Conservation (phyloP, 2,888 invertebrate genomes). For the Napeogenes inachia region DNA sequence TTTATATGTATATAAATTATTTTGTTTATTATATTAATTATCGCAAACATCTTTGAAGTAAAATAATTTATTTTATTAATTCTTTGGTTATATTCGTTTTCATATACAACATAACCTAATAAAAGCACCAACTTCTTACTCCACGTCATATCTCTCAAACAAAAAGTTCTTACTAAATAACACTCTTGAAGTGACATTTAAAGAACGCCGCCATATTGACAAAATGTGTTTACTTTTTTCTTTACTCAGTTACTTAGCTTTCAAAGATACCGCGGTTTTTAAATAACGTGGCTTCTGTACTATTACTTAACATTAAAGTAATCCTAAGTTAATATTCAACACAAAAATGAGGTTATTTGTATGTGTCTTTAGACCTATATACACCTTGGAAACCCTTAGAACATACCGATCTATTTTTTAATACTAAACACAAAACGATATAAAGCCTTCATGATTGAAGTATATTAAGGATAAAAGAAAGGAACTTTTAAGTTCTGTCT, state of each 20-base stretch:
- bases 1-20: no score
- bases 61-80: no score
- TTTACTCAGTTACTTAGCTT: background rate
- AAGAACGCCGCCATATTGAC: constrained; percentile 2
- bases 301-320: background rate
- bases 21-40: no score
- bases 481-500: background rate
- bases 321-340: background rate
- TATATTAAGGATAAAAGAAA: background rate
- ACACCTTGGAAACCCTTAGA: no score
- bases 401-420: no score
- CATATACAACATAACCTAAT: background rate
- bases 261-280: constrained; percentile 5
- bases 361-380: background rate
- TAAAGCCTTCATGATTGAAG: no score
- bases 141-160: constrained; percentile 2
- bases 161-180: constrained; percentile 4
- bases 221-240: constrained; percentile 2
- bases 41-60: no score
- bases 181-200: constrained; percentile 1
- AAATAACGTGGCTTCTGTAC: background rate
- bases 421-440: no score
- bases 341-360: background rate
- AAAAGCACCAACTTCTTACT: background rate
- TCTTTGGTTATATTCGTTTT: no score